phyloP scores from a whole-genome alignment of 2,888 invertebrate species.

The Drosophila mimica region DNA sequence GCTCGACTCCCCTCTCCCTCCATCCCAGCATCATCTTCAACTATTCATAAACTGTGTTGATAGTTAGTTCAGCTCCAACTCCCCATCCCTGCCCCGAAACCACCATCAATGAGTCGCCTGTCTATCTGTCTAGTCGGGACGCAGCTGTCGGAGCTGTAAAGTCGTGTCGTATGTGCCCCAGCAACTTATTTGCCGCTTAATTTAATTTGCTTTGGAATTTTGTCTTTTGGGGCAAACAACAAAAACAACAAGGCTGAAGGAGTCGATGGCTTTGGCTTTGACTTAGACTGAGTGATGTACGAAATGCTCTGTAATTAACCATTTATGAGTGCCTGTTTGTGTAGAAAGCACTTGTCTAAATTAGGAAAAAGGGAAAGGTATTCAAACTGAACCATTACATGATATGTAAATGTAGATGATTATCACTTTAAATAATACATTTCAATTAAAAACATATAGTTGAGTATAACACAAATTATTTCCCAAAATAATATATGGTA shows the following conservation, averaged over 20 bases:
- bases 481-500: neutral
- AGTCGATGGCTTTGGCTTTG: slow-evolving; percentile 40
- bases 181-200: slow-evolving; percentile 81
- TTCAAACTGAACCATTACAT: neutral
- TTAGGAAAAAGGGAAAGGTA: slow-evolving; percentile 19
- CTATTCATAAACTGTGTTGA: slow-evolving; percentile 79
- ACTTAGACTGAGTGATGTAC: slow-evolving; percentile 66
- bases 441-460: neutral
- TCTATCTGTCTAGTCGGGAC: slow-evolving; percentile 11
- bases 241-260: slow-evolving; percentile 15
- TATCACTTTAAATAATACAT: neutral
- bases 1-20: slow-evolving; percentile 10
- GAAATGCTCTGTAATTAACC: slow-evolving; percentile 77
- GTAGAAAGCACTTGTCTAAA: slow-evolving; percentile 34
- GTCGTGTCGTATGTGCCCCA: slow-evolving; percentile 67
- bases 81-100: neutral
- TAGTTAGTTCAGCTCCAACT: slow-evolving; percentile 58
- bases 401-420: slow-evolving; percentile 3
- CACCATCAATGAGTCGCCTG: neutral
- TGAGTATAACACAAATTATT: neutral
- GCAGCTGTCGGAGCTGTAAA: slow-evolving; percentile 33
- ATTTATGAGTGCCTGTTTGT: slow-evolving; percentile 59
- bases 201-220: slow-evolving; percentile 76
- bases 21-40: slow-evolving; percentile 47
- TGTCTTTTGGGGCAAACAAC: slow-evolving; percentile 50